Conservation (phyloP, 2,797 vertebrate species). For the Etheostoma nigrum region DNA sequence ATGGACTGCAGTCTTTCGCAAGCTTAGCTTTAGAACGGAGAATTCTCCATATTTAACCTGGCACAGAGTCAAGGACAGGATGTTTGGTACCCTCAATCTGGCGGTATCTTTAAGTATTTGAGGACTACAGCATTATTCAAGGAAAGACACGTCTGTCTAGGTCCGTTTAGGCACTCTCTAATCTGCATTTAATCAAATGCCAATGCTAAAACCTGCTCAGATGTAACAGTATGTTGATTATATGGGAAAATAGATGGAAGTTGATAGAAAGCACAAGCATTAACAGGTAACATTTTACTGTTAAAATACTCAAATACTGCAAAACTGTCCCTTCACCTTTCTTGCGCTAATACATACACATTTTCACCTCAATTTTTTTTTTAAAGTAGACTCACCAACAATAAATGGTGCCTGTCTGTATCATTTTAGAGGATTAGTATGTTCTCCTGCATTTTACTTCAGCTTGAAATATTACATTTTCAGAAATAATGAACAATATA, state of each 20-base stretch:
- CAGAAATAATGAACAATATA: not conserved
- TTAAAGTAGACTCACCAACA: not conserved
- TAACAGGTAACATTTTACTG: not conserved
- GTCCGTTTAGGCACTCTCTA: not conserved
- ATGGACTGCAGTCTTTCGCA: not conserved
- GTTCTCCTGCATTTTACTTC: not conserved
- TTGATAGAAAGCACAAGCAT: not conserved
- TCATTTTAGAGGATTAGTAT: not conserved
- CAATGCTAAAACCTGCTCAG: not conserved
- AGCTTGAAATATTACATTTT: not conserved
- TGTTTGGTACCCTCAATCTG: slow-evolving; percentile 2
- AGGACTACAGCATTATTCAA: slow-evolving; percentile 25
- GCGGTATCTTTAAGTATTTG: slow-evolving; percentile 2
- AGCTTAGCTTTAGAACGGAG: not conserved
- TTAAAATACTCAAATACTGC: not conserved
- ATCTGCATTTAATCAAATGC: not conserved
- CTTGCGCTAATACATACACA: not conserved
- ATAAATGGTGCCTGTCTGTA: not conserved
- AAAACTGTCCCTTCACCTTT: not conserved
- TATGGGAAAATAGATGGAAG: not conserved
- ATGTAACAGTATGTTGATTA: not conserved
- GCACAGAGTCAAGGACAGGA: slow-evolving; percentile 20
- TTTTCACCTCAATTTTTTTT: not conserved
- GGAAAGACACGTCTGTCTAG: not conserved
- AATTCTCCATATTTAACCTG: slow-evolving; percentile 23